Evolutionary conservation across 1,140 invertebrate genomes (phyloP).

Genomic region (Triops cancriformis): DNA sequence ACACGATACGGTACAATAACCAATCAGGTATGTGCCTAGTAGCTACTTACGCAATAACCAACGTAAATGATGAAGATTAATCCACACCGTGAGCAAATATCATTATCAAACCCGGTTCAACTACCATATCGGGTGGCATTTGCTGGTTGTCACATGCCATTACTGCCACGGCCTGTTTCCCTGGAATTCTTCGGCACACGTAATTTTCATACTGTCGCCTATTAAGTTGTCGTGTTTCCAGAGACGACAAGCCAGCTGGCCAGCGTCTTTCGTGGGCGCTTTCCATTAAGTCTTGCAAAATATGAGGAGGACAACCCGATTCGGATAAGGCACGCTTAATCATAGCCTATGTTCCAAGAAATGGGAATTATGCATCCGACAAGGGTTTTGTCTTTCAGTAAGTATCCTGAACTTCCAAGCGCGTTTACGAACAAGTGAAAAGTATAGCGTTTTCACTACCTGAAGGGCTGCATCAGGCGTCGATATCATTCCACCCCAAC

Average conservation of each 20-base stretch:
- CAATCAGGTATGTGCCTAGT: no score
- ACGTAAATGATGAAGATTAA: not conserved
- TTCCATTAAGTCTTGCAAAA: slow-evolving; percentile 90
- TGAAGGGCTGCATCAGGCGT: slow-evolving; percentile 89
- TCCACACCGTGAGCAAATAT: slow-evolving; percentile 97
- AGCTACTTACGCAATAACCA: no score
- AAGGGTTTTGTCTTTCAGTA: not conserved
- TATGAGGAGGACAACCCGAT: slow-evolving; percentile 81
- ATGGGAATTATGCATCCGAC: not conserved
- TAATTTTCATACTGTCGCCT: slow-evolving; percentile 87
- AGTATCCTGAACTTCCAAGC: not conserved
- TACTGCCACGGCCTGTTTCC: slow-evolving; percentile 89
- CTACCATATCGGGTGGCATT: slow-evolving; percentile 90
- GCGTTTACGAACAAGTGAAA: not conserved
- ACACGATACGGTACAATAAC: no score
- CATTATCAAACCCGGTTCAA: slow-evolving; percentile 94
- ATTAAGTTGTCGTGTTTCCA: slow-evolving; percentile 89
- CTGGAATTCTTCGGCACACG: slow-evolving; percentile 84
- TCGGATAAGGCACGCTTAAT: slow-evolving; percentile 86
- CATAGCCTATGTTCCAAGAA: slow-evolving; percentile 54
- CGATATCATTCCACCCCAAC: slow-evolving; percentile 96
- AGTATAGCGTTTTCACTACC: slow-evolving; percentile 42
- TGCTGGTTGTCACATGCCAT: slow-evolving; percentile 89
- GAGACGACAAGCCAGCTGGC: slow-evolving; percentile 81
- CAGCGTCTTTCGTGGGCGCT: slow-evolving; percentile 92